phyloP scores from a whole-genome alignment of 2,888 invertebrate genomes.

The Drosophila conformis region DNA sequence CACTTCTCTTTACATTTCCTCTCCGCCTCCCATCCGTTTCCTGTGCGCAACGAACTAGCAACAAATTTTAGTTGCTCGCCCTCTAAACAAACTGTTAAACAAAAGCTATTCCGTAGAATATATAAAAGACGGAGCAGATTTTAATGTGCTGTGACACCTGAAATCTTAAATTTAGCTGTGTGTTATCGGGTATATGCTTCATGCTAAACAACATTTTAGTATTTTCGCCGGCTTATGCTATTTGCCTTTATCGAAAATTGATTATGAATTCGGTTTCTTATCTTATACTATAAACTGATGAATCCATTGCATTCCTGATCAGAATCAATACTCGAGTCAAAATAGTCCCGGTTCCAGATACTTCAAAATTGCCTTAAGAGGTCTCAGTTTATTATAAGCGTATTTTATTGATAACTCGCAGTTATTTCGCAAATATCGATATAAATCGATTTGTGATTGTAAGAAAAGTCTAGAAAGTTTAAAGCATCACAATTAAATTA shows the following conservation, averaged over 20 bases:
- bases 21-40: constrained; percentile 20
- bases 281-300: background rate
- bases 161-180: background rate
- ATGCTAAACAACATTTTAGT: background rate
- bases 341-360: background rate
- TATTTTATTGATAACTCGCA: background rate
- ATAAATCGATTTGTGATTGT: background rate
- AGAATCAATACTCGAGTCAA: background rate
- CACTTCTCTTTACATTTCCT: constrained; percentile 40
- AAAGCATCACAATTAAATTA: too few species aligned
- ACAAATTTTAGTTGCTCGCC: constrained; percentile 1
- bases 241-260: background rate
- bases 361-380: background rate
- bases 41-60: constrained; percentile 27
- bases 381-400: background rate
- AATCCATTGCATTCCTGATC: background rate
- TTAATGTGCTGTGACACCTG: background rate
- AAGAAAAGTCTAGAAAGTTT: background rate
- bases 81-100: constrained; percentile 6
- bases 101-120: background rate
- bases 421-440: background rate
- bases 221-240: background rate
- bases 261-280: background rate
- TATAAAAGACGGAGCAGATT: constrained; percentile 8
- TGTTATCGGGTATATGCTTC: background rate